Percentiles rank a stretch among this genome's conserved stretches.
Evolutionary conservation across 92 coral and sea anemone genomes (phyloP).

Genomic region (Porites lobata): DNA sequence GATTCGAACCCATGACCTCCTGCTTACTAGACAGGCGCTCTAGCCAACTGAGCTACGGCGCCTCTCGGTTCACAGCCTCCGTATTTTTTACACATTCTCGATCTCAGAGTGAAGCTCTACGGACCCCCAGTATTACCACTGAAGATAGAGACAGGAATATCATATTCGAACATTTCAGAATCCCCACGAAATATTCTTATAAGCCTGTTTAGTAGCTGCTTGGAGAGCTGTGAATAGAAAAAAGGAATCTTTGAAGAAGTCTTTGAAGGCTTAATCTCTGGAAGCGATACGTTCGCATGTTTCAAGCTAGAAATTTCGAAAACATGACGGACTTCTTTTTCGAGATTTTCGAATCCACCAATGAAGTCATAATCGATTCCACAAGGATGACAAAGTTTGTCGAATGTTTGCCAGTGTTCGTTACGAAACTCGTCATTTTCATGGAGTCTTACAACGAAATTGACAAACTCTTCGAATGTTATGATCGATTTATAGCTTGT

Average conservation of each 20-base stretch:
- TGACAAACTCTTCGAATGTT: constrained; percentile 67
- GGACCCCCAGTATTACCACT: neutral
- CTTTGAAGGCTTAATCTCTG: constrained; percentile 48
- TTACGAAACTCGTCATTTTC: constrained; percentile 37
- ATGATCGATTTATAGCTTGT: constrained; percentile 24
- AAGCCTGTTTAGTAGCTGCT: constrained; percentile 37
- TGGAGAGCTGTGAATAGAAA: constrained; percentile 52
- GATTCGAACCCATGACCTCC: constrained; percentile 78
- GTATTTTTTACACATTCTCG: too few species aligned
- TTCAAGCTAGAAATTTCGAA: constrained; percentile 54
- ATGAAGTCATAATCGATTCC: constrained; percentile 68
- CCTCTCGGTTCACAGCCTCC: neutral
- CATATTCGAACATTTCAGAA: constrained; percentile 75
- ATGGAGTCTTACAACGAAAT: constrained; percentile 37
- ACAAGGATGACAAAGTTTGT: constrained; percentile 74
- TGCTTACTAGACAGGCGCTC: constrained; percentile 83
- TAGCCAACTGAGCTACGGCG: constrained; percentile 78
- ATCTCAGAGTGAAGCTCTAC: too few species aligned
- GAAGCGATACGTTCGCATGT: constrained; percentile 49
- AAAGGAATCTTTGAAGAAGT: neutral
- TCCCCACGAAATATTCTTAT: constrained; percentile 52
- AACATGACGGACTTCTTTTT: constrained; percentile 50
- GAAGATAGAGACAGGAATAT: neutral
- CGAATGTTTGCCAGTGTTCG: constrained; percentile 74
- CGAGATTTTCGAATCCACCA: constrained; percentile 68